Evolutionary conservation across 2,797 vertebrate species (phyloP).

Genomic region (Anguilla obscura): DNA sequence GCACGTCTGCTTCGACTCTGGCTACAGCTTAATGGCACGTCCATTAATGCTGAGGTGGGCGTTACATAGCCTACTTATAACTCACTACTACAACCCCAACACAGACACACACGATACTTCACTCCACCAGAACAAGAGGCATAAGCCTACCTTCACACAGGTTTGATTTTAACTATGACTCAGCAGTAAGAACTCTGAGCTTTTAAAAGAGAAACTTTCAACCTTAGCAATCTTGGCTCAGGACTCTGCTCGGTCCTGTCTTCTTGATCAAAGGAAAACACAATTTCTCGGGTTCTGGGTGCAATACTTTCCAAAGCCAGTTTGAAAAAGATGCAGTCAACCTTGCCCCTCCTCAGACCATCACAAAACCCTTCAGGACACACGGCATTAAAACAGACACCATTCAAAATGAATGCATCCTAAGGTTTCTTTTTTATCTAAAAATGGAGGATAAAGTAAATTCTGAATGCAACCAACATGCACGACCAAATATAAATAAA

Average conservation of each 20-base stretch:
- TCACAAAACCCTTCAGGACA: neutral
- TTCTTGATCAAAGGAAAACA: neutral
- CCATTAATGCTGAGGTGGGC: neutral
- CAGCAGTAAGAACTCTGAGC: neutral
- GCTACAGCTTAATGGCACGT: neutral
- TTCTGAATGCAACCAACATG: neutral
- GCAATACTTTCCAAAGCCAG: neutral
- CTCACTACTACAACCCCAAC: neutral
- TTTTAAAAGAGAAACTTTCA: neutral
- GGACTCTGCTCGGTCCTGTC: neutral
- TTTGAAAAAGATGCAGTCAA: neutral
- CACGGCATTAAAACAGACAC: neutral
- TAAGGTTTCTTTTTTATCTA: neutral
- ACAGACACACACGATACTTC: neutral
- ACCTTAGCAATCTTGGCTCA: neutral
- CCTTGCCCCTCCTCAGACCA: neutral
- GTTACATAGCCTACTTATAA: neutral
- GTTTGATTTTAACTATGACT: neutral
- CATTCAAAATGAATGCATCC: neutral
- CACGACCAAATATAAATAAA: slow-evolving; percentile 11
- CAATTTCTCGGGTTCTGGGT: neutral
- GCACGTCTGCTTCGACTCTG: neutral
- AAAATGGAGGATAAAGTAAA: neutral
- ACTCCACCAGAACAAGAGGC: neutral
- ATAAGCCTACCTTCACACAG: neutral